These are phyloP conservation scores for Aurelia coerulea DNA, from an alignment of 30 jellyfish, hydroid and myxozoan genomes.

Conservation along the genomic window DNA sequence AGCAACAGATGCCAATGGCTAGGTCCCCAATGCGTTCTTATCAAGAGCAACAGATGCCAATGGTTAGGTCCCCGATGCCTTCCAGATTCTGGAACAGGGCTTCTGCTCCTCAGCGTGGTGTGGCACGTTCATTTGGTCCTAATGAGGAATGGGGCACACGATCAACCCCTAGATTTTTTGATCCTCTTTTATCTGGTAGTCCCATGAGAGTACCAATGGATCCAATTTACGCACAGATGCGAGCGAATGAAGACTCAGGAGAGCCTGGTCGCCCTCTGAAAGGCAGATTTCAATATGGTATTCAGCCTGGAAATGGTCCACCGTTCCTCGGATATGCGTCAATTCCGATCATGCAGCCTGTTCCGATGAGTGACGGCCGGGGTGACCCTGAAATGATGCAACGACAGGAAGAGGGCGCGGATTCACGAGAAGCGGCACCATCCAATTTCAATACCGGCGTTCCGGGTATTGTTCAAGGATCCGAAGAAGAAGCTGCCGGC, in stretches of 20 bases:
- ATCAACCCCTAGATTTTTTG: conserved; percentile 18
- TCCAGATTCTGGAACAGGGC: neutral
- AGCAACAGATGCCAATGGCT: neutral
- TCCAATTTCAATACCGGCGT: conserved; percentile 11
- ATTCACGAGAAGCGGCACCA: conserved; percentile 16
- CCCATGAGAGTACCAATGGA: conserved; percentile 43
- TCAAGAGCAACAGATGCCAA: neutral
- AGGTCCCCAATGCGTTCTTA: neutral
- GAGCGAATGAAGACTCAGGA: conserved; percentile 33
- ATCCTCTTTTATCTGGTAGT: conserved; percentile 37
- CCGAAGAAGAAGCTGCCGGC: conserved; percentile 6
- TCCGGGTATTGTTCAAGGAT: conserved; percentile 26
- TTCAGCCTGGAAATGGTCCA: conserved; percentile 57
- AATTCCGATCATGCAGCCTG: conserved; percentile 83
- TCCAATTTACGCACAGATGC: conserved; percentile 45
- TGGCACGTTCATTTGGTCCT: conserved; percentile 27
- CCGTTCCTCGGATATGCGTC: conserved; percentile 86
- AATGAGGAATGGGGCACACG: conserved; percentile 42
- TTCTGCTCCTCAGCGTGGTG: conserved; percentile 28
- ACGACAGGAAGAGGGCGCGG: conserved; percentile 9
- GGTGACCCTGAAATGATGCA: neutral
- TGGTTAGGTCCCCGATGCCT: neutral
- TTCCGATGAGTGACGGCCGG: conserved; percentile 43
- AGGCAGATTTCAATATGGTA: conserved; percentile 49
- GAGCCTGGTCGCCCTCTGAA: conserved; percentile 52